These are phyloP conservation scores for Grammomys surdaster DNA, from an alignment of 2,113 vertebrate species.

Conservation along the genomic window DNA sequence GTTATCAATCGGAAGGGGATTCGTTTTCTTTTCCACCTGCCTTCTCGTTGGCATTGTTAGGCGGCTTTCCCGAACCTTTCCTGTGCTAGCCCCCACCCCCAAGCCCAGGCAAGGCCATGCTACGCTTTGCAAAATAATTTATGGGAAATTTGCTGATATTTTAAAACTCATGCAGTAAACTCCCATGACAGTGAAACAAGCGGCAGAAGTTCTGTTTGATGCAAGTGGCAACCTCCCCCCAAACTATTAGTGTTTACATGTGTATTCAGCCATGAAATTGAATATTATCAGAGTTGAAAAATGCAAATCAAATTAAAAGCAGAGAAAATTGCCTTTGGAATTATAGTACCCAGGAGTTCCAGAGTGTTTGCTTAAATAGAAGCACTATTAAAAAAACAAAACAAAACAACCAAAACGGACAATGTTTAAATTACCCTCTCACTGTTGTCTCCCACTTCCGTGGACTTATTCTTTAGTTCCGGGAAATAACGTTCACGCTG, in stretches of 20 bases:
- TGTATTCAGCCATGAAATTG: conserved; percentile 84
- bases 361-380: conserved; percentile 72
- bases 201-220: conserved; percentile 54
- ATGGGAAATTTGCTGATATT: conserved; percentile 23
- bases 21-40: background rate
- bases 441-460: background rate
- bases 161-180: background rate
- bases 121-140: conserved; percentile 59
- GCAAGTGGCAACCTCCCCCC: background rate
- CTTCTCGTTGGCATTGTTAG: background rate
- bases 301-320: conserved; percentile 80
- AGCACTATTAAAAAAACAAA: background rate
- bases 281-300: conserved; percentile 76
- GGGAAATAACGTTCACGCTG: background rate
- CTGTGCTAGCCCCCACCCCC: background rate
- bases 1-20: background rate
- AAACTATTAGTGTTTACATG: conserved; percentile 74
- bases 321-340: conserved; percentile 79
- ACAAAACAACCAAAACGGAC: conserved; percentile 30
- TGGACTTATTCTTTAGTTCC: conserved; percentile 40
- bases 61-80: background rate
- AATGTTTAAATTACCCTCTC: conserved; percentile 12
- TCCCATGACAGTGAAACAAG: background rate
- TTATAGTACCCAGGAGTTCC: conserved; percentile 60
- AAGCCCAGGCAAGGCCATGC: background rate